Evolutionary conservation across 23 tunicate genomes (phyloP).

Genomic region (Ascidia mentula): DNA sequence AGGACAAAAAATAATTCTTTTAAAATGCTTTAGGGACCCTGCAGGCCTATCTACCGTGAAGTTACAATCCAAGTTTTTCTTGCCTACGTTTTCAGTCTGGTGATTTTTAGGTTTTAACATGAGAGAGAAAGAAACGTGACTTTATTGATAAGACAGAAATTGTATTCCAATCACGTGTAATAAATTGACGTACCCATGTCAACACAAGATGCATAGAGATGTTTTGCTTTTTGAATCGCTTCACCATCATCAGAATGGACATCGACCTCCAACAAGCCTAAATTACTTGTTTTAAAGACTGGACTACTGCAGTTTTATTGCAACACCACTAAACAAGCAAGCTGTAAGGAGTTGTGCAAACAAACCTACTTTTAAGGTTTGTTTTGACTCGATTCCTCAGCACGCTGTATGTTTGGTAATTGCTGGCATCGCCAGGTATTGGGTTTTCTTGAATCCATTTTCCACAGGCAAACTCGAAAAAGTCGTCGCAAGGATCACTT

Average conservation of each 20-base stretch:
- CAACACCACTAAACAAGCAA: background rate
- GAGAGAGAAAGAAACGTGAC: too few relatives aligned
- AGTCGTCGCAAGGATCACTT: constrained; percentile 66
- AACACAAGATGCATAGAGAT: constrained; percentile 40
- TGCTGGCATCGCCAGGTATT: constrained; percentile 34
- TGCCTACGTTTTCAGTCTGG: too few relatives aligned
- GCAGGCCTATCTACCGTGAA: too few relatives aligned
- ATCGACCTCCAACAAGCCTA: constrained; percentile 7
- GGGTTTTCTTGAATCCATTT: constrained; percentile 77
- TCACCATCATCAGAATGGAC: constrained; percentile 2
- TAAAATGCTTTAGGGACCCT: too few relatives aligned
- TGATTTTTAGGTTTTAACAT: too few relatives aligned
- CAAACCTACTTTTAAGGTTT: constrained; percentile 16
- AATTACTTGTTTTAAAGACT: background rate
- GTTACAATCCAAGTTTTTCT: too few relatives aligned
- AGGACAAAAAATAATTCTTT: background rate
- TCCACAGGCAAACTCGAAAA: constrained; percentile 85
- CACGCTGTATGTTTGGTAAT: constrained; percentile 40
- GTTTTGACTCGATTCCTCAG: constrained; percentile 57
- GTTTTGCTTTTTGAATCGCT: constrained; percentile 50
- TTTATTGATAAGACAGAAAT: too few relatives aligned
- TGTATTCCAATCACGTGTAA: too few relatives aligned
- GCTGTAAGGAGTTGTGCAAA: background rate
- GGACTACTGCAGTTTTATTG: too few relatives aligned
- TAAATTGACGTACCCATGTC: constrained; percentile 27